Evolutionary conservation across 2,797 vertebrate species (phyloP).

Genomic region (Coendou prehensilis): DNA sequence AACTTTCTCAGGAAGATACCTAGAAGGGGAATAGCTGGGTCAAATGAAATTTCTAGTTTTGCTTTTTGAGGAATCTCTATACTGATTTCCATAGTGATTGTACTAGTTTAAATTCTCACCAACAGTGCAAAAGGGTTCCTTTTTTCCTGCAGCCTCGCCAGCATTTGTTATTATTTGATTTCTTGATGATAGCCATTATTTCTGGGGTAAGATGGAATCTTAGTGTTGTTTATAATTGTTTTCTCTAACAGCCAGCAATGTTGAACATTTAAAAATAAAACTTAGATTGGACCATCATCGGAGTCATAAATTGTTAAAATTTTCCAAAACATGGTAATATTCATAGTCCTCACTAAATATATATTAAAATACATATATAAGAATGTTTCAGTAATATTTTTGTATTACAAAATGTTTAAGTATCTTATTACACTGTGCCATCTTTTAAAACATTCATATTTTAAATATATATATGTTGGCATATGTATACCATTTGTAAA

Average conservation of each 20-base stretch:
- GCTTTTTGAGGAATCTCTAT: neutral
- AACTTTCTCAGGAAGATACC: neutral
- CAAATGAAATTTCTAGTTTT: neutral
- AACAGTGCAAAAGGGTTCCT: neutral
- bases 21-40: neutral
- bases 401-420: slow-evolving; percentile 12
- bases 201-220: neutral
- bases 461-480: slow-evolving; percentile 7
- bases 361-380: neutral
- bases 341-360: neutral
- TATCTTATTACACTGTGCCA: neutral
- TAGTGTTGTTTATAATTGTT: neutral
- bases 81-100: neutral
- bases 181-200: neutral
- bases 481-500: slow-evolving; percentile 14
- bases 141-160: neutral
- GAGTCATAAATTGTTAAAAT: slow-evolving; percentile 47
- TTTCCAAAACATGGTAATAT: slow-evolving; percentile 41
- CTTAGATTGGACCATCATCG: slow-evolving; percentile 15
- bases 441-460: slow-evolving; percentile 27
- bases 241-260: neutral
- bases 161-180: neutral
- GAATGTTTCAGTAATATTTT: neutral
- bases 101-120: neutral
- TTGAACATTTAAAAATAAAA: neutral